phyloP scores from a whole-genome alignment of 1,140 invertebrate species.

The Drosophila hydei region DNA sequence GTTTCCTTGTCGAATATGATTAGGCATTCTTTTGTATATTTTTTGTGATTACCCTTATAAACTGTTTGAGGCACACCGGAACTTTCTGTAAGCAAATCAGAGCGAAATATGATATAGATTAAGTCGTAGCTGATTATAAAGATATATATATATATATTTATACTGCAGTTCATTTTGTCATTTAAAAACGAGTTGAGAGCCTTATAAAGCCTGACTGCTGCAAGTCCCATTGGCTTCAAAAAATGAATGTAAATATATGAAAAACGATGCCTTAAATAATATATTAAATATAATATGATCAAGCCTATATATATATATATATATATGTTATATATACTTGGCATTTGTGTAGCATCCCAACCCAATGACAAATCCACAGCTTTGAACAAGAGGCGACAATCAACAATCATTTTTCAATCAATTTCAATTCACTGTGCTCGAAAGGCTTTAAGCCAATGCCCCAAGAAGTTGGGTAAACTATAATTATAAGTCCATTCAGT shows the following conservation, averaged over 20 bases:
- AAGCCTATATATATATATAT: background rate
- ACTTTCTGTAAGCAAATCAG: constrained; percentile 85
- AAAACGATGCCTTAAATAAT: constrained; percentile 33
- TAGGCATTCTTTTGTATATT: constrained; percentile 97
- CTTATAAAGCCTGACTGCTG: background rate
- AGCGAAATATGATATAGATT: background rate
- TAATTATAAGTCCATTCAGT: constrained; percentile 11
- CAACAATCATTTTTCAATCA: constrained; percentile 4
- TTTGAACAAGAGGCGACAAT: too few species aligned
- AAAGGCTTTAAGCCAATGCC: constrained; percentile 13
- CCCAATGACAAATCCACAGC: too few species aligned
- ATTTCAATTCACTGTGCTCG: background rate
- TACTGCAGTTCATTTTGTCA: too few species aligned
- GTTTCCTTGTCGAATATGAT: constrained; percentile 96
- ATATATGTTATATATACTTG: background rate
- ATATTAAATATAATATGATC: constrained; percentile 23
- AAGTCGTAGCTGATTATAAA: too few species aligned
- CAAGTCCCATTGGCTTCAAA: constrained; percentile 30
- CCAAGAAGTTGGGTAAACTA: constrained; percentile 5
- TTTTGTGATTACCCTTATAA: constrained; percentile 96
- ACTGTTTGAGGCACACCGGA: constrained; percentile 95
- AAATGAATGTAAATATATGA: constrained; percentile 41
- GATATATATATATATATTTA: too few species aligned
- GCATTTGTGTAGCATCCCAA: background rate
- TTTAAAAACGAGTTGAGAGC: constrained; percentile 36